Conservation (phyloP, 2,797 vertebrate genomes). For the Sebastes steindachneri region DNA sequence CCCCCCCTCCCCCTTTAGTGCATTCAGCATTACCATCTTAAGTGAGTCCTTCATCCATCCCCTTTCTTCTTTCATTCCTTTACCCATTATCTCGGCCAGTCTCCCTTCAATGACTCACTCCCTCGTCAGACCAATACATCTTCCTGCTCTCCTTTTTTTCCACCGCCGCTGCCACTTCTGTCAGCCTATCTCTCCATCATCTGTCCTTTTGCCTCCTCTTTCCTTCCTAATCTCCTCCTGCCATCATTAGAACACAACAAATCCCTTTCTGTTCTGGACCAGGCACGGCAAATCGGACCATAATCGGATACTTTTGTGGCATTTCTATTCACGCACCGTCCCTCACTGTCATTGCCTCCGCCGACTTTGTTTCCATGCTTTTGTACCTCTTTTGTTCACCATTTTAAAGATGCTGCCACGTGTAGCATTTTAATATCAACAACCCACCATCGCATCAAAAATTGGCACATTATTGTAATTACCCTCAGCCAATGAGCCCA, state of each 20-base stretch:
- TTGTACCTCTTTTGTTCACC: constrained; percentile 25
- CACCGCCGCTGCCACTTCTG: constrained; percentile 62
- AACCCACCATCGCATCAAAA: constrained; percentile 40
- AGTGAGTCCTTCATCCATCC: constrained; percentile 81
- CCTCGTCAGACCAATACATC: constrained; percentile 75
- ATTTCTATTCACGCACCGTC: constrained; percentile 42
- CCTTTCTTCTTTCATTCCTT: constrained; percentile 70
- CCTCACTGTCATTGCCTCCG: constrained; percentile 20
- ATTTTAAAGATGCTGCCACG: constrained; percentile 45
- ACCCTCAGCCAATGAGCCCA: constrained; percentile 43
- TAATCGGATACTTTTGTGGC: constrained; percentile 52
- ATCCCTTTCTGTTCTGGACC: constrained; percentile 28
- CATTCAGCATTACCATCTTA: constrained; percentile 79
- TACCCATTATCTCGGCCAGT: constrained; percentile 77
- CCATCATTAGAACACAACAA: constrained; percentile 68
- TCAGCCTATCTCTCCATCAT: constrained; percentile 76
- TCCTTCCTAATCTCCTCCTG: constrained; percentile 62
- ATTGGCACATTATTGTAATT: constrained; percentile 56
- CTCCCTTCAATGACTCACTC: constrained; percentile 81
- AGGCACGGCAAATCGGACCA: constrained; percentile 24
- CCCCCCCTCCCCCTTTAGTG: constrained; percentile 41
- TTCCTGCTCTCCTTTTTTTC: constrained; percentile 70
- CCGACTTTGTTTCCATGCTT: constrained; percentile 22
- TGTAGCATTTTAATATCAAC: constrained; percentile 41
- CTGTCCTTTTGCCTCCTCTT: constrained; percentile 62